A percentile compares a stretch with the other conserved stretches of the same genome.
phyloP scores from a whole-genome alignment of 2,797 vertebrate genomes.

The Coluber constrictor region DNA sequence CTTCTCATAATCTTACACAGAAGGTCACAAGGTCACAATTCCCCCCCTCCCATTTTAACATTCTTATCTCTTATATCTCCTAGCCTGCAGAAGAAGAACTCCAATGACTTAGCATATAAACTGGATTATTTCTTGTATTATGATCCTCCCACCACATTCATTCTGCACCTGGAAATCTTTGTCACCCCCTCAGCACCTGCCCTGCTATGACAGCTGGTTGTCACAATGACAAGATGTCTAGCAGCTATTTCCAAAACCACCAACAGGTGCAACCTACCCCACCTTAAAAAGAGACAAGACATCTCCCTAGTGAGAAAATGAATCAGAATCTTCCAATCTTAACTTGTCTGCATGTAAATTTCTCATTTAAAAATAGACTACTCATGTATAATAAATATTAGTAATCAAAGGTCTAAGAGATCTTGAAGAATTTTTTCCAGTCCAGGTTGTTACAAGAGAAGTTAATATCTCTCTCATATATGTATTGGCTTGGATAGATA shows the following conservation, averaged over 20 bases:
- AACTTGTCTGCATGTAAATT: neutral
- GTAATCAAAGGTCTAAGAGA: neutral
- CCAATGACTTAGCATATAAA: neutral
- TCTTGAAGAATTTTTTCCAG: neutral
- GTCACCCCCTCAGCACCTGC: neutral
- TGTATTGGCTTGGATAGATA: neutral
- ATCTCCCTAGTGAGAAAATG: neutral
- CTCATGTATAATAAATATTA: neutral
- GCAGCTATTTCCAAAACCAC: constrained; percentile 21
- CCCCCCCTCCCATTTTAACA: neutral
- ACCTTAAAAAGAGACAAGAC: neutral
- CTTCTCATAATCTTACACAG: neutral
- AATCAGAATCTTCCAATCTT: neutral
- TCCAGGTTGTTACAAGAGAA: neutral
- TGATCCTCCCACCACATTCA: neutral
- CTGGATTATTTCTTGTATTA: neutral
- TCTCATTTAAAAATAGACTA: neutral
- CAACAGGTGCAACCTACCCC: neutral
- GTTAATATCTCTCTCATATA: neutral
- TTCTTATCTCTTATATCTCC: neutral
- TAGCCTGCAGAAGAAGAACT: neutral
- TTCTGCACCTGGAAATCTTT: neutral
- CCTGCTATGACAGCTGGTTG: neutral
- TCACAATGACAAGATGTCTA: constrained; percentile 1
- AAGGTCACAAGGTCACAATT: neutral